These are phyloP conservation scores for Trisateles emortualis DNA, from an alignment of 2,888 invertebrate genomes.

Conservation along the genomic window DNA sequence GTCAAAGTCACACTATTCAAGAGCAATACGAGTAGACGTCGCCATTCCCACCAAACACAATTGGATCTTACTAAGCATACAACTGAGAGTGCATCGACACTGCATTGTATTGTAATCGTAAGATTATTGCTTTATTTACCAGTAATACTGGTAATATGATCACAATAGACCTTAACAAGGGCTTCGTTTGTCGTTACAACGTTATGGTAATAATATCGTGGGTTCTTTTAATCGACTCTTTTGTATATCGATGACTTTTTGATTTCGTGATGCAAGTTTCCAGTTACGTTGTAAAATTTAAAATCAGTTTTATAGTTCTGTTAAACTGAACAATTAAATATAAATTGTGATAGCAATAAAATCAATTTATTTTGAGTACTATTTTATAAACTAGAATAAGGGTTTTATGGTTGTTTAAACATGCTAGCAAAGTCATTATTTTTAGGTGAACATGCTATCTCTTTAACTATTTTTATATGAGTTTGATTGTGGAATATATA, in stretches of 20 bases:
- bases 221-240: conserved; percentile 26
- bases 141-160: conserved; percentile 40
- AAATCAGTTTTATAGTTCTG: conserved; percentile 5
- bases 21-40: conserved; percentile 6
- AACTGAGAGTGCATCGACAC: conserved; percentile 40
- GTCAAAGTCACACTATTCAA: not conserved
- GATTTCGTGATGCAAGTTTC: conserved; percentile 15
- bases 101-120: conserved; percentile 60
- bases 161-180: conserved; percentile 53
- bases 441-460: too few relatives aligned
- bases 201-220: conserved; percentile 40
- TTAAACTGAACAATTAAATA: conserved; percentile 1
- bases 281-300: not conserved
- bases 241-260: conserved; percentile 16
- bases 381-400: not conserved
- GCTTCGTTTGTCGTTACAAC: conserved; percentile 34
- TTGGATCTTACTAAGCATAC: conserved; percentile 27
- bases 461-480: not conserved
- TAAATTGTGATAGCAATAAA: not conserved
- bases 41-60: conserved; percentile 21
- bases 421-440: not conserved
- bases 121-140: conserved; percentile 51
- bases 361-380: not conserved
- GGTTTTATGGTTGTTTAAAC: not conserved
- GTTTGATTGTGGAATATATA: too few relatives aligned